Percentiles rank a stretch among this genome's conserved stretches.
Evolutionary conservation across 2,888 invertebrate species (phyloP).

Genomic region (Cephus spinipes): DNA sequence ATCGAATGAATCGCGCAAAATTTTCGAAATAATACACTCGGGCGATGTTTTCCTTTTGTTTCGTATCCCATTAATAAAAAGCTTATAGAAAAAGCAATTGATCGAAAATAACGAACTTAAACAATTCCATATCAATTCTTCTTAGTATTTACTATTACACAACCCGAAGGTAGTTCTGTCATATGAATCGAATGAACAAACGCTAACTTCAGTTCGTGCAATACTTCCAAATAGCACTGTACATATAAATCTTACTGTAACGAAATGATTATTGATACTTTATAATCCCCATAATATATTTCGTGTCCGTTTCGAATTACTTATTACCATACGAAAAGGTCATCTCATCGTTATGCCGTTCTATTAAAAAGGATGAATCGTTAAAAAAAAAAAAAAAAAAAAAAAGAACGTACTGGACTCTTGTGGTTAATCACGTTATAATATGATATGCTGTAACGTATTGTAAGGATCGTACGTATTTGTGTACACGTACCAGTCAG

Average conservation of each 20-base stretch:
- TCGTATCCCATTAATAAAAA: not conserved
- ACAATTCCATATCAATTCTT: not conserved
- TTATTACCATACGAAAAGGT: not conserved
- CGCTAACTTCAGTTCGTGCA: not conserved
- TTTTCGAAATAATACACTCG: not conserved
- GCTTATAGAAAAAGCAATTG: not conserved
- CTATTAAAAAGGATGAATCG: not conserved
- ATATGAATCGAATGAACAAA: not conserved
- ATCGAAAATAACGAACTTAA: not conserved
- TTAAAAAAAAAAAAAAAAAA: not conserved
- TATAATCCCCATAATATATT: not conserved
- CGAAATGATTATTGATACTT: not conserved
- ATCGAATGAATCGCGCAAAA: not conserved
- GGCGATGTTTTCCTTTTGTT: not conserved
- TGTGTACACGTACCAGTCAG: not conserved
- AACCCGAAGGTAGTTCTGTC: not conserved
- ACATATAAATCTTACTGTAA: not conserved
- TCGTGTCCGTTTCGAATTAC: not conserved
- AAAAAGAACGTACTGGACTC: not conserved
- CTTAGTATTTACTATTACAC: not conserved
- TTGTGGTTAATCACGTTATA: not conserved
- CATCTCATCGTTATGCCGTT: not conserved
- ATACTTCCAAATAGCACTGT: not conserved
- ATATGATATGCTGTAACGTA: not conserved
- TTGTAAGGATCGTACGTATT: not conserved